Evolutionary conservation across 2,113 vertebrate species (phyloP).

Genomic region (Leptosomus discolor): DNA sequence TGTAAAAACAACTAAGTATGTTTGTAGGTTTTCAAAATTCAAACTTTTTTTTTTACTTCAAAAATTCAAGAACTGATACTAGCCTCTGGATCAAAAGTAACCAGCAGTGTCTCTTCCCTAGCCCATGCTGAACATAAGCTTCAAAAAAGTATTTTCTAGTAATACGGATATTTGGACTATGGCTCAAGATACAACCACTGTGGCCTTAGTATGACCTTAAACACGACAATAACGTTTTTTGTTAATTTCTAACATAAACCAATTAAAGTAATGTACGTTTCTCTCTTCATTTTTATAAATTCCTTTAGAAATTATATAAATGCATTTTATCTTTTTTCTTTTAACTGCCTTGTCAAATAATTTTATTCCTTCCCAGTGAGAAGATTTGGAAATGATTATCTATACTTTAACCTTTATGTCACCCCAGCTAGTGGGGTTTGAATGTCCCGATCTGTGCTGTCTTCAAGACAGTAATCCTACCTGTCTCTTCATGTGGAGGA

Average conservation of each 20-base stretch:
- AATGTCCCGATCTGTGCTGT: neutral
- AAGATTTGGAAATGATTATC: neutral
- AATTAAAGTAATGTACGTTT: neutral
- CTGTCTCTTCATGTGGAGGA: neutral
- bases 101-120: neutral
- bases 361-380: neutral
- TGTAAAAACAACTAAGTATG: neutral
- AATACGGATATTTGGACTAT: neutral
- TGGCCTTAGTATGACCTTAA: neutral
- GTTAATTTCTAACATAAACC: neutral
- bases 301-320: neutral
- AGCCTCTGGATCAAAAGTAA: neutral
- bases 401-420: neutral
- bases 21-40: neutral
- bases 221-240: neutral
- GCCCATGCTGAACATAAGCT: neutral
- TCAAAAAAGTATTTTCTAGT: neutral
- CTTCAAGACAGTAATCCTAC: slow-evolving; percentile 19
- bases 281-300: neutral
- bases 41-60: neutral
- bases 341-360: neutral
- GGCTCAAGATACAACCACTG: neutral
- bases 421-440: neutral
- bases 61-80: neutral
- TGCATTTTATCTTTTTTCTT: neutral